These are phyloP conservation scores for Dione juno DNA, from an alignment of 2,888 invertebrate species.

Conservation along the genomic window DNA sequence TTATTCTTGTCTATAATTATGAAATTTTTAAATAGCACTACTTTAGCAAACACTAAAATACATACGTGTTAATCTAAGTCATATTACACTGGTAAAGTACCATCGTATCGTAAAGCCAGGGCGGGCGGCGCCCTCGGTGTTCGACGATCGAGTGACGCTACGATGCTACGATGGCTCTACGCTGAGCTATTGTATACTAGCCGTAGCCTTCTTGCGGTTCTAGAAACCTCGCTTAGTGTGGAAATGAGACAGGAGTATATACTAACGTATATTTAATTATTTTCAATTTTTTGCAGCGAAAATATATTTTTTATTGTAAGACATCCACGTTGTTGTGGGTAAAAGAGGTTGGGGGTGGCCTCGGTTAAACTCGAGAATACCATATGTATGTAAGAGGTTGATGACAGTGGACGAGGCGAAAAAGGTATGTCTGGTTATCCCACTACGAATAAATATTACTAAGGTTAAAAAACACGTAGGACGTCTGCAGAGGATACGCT, in stretches of 20 bases:
- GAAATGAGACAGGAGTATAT: not conserved
- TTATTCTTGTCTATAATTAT: not conserved
- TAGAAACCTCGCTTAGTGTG: conserved; percentile 12
- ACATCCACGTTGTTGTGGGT: too few species aligned
- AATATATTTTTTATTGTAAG: too few species aligned
- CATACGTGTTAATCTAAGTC: not conserved
- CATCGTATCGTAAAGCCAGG: conserved; percentile 48
- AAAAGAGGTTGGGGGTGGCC: too few species aligned
- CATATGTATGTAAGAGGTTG: too few species aligned
- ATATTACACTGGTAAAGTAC: conserved; percentile 1
- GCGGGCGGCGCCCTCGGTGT: conserved; percentile 66
- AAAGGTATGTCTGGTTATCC: too few species aligned
- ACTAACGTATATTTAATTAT: not conserved
- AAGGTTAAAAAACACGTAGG: too few species aligned
- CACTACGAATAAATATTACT: too few species aligned
- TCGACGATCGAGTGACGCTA: conserved; percentile 63
- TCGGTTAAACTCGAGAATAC: too few species aligned
- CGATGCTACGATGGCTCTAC: conserved; percentile 40
- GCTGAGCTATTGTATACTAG: conserved; percentile 20
- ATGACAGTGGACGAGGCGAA: too few species aligned
- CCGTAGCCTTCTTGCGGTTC: conserved; percentile 5
- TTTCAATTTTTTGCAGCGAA: not conserved
- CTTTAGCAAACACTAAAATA: not conserved
- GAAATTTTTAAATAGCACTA: conserved; percentile 3
- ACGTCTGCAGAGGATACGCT: too few species aligned